Conservation (phyloP, 2,113 vertebrate species). For the Datnioides undecimradiatus region DNA sequence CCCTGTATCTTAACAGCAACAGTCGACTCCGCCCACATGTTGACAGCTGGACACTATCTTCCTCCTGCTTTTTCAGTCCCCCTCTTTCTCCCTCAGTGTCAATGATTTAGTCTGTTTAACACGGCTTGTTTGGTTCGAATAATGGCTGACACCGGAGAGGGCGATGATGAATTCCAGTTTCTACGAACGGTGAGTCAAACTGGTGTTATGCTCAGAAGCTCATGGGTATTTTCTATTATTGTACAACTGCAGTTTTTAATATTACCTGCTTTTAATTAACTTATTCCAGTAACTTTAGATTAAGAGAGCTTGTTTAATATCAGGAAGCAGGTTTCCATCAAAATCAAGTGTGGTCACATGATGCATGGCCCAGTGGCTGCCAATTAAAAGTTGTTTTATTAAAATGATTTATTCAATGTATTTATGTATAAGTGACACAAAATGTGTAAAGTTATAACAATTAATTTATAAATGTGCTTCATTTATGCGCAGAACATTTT, state of each 20-base stretch:
- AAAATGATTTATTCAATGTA: background rate
- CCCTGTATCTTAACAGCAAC: background rate
- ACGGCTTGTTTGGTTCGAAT: background rate
- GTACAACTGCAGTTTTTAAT: background rate
- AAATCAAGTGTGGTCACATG: background rate
- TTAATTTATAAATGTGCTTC: background rate
- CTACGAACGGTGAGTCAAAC: constrained; percentile 80
- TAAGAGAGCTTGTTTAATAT: background rate
- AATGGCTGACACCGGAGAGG: constrained; percentile 70
- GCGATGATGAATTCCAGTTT: constrained; percentile 83
- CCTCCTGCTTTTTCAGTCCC: background rate
- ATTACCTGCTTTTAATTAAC: background rate
- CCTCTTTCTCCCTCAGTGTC: no score
- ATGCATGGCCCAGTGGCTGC: background rate
- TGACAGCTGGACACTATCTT: background rate
- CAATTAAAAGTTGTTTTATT: background rate
- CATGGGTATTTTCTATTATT: background rate
- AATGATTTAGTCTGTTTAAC: background rate
- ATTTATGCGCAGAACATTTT: background rate
- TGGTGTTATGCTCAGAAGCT: background rate
- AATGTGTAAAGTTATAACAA: background rate
- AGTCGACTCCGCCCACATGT: constrained; percentile 38
- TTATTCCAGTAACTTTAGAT: background rate
- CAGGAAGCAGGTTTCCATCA: background rate
- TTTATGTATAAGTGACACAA: background rate